Conservation (phyloP, 2,888 invertebrate species). For the Digitonthophagus gazella region DNA sequence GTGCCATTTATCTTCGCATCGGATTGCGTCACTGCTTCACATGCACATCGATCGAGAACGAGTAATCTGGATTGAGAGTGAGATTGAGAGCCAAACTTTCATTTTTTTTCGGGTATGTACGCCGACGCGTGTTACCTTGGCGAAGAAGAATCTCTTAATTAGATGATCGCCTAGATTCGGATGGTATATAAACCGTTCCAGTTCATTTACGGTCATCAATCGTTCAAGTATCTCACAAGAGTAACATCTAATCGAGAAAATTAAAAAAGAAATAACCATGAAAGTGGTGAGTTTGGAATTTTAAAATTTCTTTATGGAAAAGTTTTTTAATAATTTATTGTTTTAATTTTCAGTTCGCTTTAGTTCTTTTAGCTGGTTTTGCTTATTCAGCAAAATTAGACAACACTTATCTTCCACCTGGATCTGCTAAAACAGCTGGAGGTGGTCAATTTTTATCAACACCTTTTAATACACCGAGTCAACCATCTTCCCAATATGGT, state of each 20-base stretch:
- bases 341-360: constrained; percentile 48
- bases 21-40: not conserved
- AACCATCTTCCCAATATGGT: constrained; percentile 4
- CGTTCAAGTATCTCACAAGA: constrained; percentile 7
- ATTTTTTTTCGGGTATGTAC: constrained; percentile 9
- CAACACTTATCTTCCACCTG: constrained; percentile 58
- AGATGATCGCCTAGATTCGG: constrained; percentile 9
- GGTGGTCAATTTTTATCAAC: constrained; percentile 46
- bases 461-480: constrained; percentile 29
- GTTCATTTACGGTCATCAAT: constrained; percentile 5
- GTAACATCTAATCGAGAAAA: not conserved
- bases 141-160: not conserved
- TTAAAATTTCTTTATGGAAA: not conserved
- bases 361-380: constrained; percentile 45
- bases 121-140: not conserved
- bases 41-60: not conserved
- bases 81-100: constrained; percentile 1
- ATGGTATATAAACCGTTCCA: constrained; percentile 2
- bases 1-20: not conserved
- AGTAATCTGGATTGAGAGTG: not conserved
- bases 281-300: constrained; percentile 3
- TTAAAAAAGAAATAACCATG: constrained; percentile 1
- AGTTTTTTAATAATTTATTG: constrained; percentile 1
- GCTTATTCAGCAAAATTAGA: constrained; percentile 56
- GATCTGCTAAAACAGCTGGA: constrained; percentile 54